A percentile compares a stretch with the other conserved stretches of the same genome.
Conservation (phyloP, 1,140 invertebrate species). For the Leptinotarsa defecta region DNA sequence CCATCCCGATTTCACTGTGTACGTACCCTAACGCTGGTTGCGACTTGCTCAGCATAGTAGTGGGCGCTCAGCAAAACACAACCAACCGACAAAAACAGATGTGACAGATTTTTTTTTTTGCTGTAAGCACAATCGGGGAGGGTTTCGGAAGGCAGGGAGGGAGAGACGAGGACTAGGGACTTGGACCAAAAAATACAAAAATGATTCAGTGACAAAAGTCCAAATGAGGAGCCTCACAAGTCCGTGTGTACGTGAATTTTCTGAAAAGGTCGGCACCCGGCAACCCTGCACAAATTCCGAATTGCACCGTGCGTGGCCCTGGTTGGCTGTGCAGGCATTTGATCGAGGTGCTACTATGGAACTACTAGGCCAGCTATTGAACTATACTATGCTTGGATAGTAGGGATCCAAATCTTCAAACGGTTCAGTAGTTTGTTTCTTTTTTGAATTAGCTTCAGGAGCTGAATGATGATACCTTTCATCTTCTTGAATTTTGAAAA, state of each 20-base stretch:
- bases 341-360: conserved; percentile 51
- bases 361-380: conserved; percentile 49
- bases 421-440: too few relatives aligned
- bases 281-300: conserved; percentile 40
- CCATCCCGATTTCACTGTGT: too few relatives aligned
- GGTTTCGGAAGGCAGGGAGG: background rate
- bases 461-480: too few relatives aligned
- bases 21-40: background rate
- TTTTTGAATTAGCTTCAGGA: too few relatives aligned
- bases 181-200: conserved; percentile 35
- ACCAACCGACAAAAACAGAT: background rate
- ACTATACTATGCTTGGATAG: conserved; percentile 46
- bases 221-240: conserved; percentile 55
- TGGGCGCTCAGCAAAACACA: conserved; percentile 2
- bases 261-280: conserved; percentile 7
- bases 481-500: too few relatives aligned
- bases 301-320: conserved; percentile 54
- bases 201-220: conserved; percentile 36
- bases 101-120: conserved; percentile 36
- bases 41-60: background rate
- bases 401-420: conserved; percentile 35
- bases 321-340: conserved; percentile 56
- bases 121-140: conserved; percentile 31
- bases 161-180: conserved; percentile 30
- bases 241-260: background rate